Percentiles rank a stretch among this genome's conserved stretches.
These are phyloP conservation scores for Mystacides longicornis DNA, from an alignment of 2,888 invertebrate species.

Conservation along the genomic window DNA sequence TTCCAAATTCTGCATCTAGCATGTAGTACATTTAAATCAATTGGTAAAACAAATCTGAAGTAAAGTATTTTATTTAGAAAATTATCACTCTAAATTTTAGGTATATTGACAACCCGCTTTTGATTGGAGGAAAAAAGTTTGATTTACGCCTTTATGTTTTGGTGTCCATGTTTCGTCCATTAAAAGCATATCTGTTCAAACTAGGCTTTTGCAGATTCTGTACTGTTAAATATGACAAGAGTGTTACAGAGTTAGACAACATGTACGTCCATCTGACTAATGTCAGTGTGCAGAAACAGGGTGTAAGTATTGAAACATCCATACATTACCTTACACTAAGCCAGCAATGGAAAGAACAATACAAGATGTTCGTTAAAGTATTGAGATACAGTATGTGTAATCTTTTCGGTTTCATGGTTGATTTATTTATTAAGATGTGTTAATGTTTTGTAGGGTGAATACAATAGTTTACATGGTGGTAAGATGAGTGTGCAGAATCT, in stretches of 20 bases:
- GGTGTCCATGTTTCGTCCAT: slow-evolving; percentile 86
- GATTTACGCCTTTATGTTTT: slow-evolving; percentile 87
- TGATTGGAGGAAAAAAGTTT: slow-evolving; percentile 95
- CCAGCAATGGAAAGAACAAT: no score
- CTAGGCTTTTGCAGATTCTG: slow-evolving; percentile 94
- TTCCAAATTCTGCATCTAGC: no score
- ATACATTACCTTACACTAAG: background rate
- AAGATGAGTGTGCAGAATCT: slow-evolving; percentile 92
- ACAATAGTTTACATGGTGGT: slow-evolving; percentile 89
- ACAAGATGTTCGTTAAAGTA: background rate
- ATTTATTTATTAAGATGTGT: background rate
- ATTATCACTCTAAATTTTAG: slow-evolving; percentile 33
- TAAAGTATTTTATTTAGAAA: no score
- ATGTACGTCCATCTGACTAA: slow-evolving; percentile 95
- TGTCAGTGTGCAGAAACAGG: slow-evolving; percentile 96
- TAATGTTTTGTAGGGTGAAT: slow-evolving; percentile 62
- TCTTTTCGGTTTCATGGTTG: background rate
- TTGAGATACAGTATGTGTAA: background rate
- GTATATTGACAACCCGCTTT: slow-evolving; percentile 88
- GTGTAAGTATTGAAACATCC: slow-evolving; percentile 49
- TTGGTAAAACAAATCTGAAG: no score
- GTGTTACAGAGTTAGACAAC: slow-evolving; percentile 79
- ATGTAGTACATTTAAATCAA: no score
- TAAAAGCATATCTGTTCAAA: slow-evolving; percentile 88
- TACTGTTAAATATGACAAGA: slow-evolving; percentile 89